Base-by-base conservation (phyloP, 2,797 vertebrate species). In the Cirrhinus mrigala region DNA sequence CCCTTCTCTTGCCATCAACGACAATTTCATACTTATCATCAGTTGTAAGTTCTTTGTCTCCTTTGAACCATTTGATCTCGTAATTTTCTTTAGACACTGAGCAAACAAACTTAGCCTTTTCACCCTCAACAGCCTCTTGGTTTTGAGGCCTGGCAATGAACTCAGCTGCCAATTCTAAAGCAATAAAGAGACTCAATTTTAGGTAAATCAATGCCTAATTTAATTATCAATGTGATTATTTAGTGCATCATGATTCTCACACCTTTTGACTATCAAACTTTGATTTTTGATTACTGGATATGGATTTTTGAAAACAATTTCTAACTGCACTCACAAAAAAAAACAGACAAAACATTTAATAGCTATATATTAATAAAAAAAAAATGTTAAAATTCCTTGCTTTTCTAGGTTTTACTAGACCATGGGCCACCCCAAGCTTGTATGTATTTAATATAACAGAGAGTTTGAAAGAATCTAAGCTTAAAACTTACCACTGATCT, bases 11-110 rank as follows among this genome's bases (percentile, higher is more conserved):
- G 85, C 97, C 98, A 37, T 99, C 98, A 71, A 96, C 94, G 90
- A 97, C 91, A 29, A 98, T 93, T 62, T 94, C 91, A 0, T 97
- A 99, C 89, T 97, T 99, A 86, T 99, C 97, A 85, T 96, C 96
- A 24, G 92, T 44, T 86, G 96, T 92, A n/a, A 99, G 93, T 44
- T 97, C 94, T 62, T 92, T 91, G 85, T 96, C 94, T 22, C 94
- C 96, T 86, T 94, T 95, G 88, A 98, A 95, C 98, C 98, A 99
- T 83, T 96, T 97, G 10, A 98, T 97, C 86, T 96, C 92, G 62
- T 97, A 97, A 48, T 94, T 96, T 48, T 99, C 98, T 89, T 99
- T 99, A 81, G 98, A 99, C 83, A 99, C 97, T 0, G 98, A 96
- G 92, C 98, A 99, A 86, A 92, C 87, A 88, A 99, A 99, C 93